phyloP scores from a whole-genome alignment of 2,797 vertebrate species.

The Sparus aurata region DNA sequence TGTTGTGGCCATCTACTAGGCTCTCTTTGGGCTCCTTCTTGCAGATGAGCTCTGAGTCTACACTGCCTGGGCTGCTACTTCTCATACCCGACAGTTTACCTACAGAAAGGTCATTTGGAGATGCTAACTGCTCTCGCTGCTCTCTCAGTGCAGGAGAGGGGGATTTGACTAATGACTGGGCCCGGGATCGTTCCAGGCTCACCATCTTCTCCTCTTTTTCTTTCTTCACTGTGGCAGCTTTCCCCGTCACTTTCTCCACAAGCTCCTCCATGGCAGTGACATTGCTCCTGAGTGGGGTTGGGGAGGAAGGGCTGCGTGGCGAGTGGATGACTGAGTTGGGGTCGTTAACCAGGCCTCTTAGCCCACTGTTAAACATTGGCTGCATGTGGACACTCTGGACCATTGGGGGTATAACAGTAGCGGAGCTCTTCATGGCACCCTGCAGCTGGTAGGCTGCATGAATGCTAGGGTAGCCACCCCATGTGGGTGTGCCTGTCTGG shows the following conservation, averaged over 20 bases:
- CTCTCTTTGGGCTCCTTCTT: constrained; percentile 93
- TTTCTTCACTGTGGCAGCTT: constrained; percentile 90
- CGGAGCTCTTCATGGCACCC: constrained; percentile 89
- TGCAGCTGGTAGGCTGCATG: constrained; percentile 99
- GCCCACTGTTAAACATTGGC: constrained; percentile 90
- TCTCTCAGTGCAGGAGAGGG: constrained; percentile 92
- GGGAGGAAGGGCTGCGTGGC: constrained; percentile 92
- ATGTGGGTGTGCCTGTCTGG: constrained; percentile 97
- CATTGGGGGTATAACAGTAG: constrained; percentile 76
- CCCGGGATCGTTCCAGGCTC: constrained; percentile 86
- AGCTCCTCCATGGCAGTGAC: constrained; percentile 99
- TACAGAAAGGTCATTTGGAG: constrained; percentile 86
- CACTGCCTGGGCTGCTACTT: constrained; percentile 84
- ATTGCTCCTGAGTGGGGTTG: constrained; percentile 95
- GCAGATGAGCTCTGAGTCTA: constrained; percentile 86
- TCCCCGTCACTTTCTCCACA: constrained; percentile 98
- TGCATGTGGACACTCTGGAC: constrained; percentile 96
- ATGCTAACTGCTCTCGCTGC: constrained; percentile 89
- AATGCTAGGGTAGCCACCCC: constrained; percentile 99
- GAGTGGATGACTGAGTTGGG: constrained; percentile 90
- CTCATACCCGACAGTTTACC: constrained; percentile 84
- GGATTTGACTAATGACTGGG: constrained; percentile 88
- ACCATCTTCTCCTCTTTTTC: constrained; percentile 92
- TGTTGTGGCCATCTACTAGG: constrained; percentile 82
- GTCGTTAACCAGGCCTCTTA: constrained; percentile 80